phyloP scores from a whole-genome alignment of 2,113 vertebrate species.

The Galeopterus variegatus region DNA sequence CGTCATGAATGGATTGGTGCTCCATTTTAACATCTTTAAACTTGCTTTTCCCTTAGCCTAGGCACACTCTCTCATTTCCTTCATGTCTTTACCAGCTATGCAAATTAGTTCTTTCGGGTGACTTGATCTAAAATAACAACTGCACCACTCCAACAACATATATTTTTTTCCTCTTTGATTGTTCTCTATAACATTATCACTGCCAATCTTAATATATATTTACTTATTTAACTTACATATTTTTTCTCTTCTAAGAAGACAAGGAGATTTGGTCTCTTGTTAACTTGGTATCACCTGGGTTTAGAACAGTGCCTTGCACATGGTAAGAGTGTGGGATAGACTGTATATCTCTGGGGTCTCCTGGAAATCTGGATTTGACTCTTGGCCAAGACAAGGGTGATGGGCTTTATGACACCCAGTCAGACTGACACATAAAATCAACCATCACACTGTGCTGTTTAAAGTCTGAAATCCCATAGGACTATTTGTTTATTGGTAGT shows the following conservation, averaged over 20 bases:
- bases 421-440: background rate
- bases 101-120: background rate
- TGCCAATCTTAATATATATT: background rate
- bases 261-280: background rate
- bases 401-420: background rate
- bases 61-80: background rate
- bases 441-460: background rate
- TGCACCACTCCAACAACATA: background rate
- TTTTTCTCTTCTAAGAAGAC: background rate
- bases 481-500: background rate
- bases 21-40: background rate
- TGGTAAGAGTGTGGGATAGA: background rate
- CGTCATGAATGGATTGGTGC: background rate
- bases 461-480: background rate
- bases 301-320: background rate
- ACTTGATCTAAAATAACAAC: background rate
- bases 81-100: background rate
- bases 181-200: background rate
- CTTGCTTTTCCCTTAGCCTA: too few species aligned
- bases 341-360: background rate
- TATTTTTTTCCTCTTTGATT: background rate
- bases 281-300: background rate
- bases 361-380: background rate
- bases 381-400: background rate
- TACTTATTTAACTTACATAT: background rate